These are phyloP conservation scores for Andrena camellia DNA, from an alignment of 2,888 invertebrate genomes.

Conservation along the genomic window DNA sequence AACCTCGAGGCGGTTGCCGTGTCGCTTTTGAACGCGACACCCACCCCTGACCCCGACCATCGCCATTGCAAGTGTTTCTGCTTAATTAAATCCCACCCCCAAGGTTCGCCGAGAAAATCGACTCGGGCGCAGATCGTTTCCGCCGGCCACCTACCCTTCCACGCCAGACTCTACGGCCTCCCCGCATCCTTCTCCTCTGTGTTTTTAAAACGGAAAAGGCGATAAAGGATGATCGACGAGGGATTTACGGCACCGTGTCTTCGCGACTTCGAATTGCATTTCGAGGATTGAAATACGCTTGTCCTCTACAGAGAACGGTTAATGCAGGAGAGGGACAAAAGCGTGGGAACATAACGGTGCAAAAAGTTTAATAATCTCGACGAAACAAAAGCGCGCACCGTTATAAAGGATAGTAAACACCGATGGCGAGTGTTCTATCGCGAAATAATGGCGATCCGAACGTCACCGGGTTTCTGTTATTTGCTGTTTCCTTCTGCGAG, in stretches of 20 bases:
- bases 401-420: neutral
- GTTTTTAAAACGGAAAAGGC: neutral
- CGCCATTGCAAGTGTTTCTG: conserved; percentile 13
- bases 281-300: neutral
- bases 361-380: conserved; percentile 16
- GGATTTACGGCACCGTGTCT: neutral
- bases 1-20: neutral
- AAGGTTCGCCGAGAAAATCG: neutral
- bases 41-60: neutral
- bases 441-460: conserved; percentile 3
- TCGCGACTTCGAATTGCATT: neutral
- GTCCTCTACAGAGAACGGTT: neutral
- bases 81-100: conserved; percentile 14
- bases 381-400: neutral
- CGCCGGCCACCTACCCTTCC: neutral
- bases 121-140: neutral
- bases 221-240: neutral
- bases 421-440: neutral
- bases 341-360: too few relatives aligned
- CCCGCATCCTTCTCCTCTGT: neutral
- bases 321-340: neutral
- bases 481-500: neutral
- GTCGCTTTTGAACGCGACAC: conserved; percentile 7
- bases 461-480: neutral
- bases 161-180: neutral